A percentile compares a stretch with the other conserved stretches of the same genome.
phyloP scores from a whole-genome alignment of 2,113 vertebrate species.

The Cryptoleucopteryx plumbea region DNA sequence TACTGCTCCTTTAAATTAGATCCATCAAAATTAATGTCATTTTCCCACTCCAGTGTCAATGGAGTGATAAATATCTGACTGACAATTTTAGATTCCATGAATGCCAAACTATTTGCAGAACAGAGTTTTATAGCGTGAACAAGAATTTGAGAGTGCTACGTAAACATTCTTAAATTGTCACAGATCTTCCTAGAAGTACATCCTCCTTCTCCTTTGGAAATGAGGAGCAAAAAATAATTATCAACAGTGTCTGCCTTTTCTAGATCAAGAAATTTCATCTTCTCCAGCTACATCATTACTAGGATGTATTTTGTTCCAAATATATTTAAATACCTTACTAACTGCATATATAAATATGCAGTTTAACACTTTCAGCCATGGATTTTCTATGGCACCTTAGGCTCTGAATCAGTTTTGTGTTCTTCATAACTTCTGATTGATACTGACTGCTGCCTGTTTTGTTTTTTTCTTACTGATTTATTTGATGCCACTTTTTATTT shows the following conservation, averaged over 20 bases:
- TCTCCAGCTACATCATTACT: background rate
- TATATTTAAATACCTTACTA: background rate
- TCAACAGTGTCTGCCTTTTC: background rate
- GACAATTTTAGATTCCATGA: background rate
- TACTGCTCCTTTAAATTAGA: background rate
- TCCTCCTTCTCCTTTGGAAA: background rate
- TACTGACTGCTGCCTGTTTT: background rate
- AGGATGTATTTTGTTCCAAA: background rate
- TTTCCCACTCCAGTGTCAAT: background rate
- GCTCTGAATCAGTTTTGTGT: background rate
- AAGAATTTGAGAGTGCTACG: background rate
- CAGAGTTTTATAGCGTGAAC: background rate
- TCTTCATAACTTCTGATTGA: background rate
- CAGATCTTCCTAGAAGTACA: background rate
- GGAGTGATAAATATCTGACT: background rate
- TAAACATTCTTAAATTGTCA: background rate
- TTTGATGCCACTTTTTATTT: background rate
- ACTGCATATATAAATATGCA: background rate
- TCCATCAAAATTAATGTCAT: background rate
- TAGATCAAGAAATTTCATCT: background rate
- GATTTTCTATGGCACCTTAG: background rate
- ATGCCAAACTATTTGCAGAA: background rate
- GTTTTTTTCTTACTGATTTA: background rate
- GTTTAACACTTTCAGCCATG: background rate
- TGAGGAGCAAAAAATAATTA: background rate